Evolutionary conservation across 2,113 vertebrate genomes (phyloP), one percentile per base, ranked within the genome.

Genomic region (Zosterops borbonicus): DNA sequence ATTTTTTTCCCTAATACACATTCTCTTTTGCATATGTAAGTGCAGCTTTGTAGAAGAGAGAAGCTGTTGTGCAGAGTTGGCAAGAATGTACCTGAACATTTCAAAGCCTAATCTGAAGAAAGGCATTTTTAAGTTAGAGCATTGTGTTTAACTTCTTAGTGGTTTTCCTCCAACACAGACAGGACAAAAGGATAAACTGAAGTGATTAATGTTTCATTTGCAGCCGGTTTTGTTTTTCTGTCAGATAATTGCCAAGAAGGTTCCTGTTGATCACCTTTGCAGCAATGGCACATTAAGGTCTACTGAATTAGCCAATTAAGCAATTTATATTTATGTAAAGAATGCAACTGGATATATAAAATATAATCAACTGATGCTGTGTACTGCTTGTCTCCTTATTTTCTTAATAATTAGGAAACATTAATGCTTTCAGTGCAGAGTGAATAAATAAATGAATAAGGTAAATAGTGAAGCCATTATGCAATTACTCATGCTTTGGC

Each of bases 221-320:
- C 65, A 91, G 50, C 29, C 33, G 85, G 19, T 87, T 89, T 62
- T 85, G 58, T 49, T 94, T 94, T 91, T 73, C 78, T 89, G 49
- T 76, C 52, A 21, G 62, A 15, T 84, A 94, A 83, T 79, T 88
- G 68, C 75, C 37, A 64, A 77, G 74, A 94, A 70, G 24, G 84
- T 94, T 93, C 90, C 55, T 87, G 78, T 90, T 91, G 89, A 94
- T 92, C 87, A 91, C 87, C 67, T 87, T 83, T 90, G 23, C 46
- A 83, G 89, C 89, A 95, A 41, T 77, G 70, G 84, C 50, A 65
- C 67, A 89, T 92, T 95, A 85, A 85, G 50, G 70, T 83, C 59
- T 96, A 39, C 58, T 58, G 70, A 94, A 85, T 95, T 73, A 91
- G 27, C 53, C 75, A 84, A 92, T 95, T 97, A 90, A 89, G 39